A percentile compares a stretch with the other conserved stretches of the same genome.
These are phyloP conservation scores for Typhlichthys subterraneus DNA, from an alignment of 2,797 vertebrate species.

Conservation along the genomic window DNA sequence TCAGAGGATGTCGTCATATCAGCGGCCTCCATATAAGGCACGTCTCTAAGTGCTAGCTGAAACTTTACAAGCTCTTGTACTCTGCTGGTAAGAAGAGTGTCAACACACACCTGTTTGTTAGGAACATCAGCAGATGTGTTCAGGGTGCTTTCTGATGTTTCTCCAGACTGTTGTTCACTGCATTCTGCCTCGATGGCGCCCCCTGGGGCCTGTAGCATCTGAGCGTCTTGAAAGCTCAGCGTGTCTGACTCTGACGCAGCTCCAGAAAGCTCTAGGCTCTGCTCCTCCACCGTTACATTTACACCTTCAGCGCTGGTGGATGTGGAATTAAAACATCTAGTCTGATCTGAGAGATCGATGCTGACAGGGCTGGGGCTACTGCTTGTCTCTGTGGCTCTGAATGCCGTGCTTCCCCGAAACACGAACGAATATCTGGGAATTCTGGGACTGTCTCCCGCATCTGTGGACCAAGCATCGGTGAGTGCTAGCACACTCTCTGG, in stretches of 20 bases:
- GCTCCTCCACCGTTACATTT: slow-evolving; percentile 44
- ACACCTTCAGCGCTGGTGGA: slow-evolving; percentile 45
- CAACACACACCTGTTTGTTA: slow-evolving; percentile 3
- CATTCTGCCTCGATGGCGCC: slow-evolving; percentile 1
- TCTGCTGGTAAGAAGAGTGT: slow-evolving; percentile 14
- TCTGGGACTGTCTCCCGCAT: slow-evolving; percentile 71
- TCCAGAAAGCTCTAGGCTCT: slow-evolving; percentile 24
- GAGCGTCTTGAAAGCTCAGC: slow-evolving; percentile 14
- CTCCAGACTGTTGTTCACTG: slow-evolving; percentile 7
- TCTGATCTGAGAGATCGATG: slow-evolving; percentile 50
- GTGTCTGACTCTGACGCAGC: slow-evolving; percentile 12
- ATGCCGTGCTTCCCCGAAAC: slow-evolving; percentile 32
- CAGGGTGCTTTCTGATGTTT: neutral
- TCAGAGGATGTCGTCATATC: slow-evolving; percentile 18
- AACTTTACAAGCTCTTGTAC: slow-evolving; percentile 19
- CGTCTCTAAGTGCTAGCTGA: slow-evolving; percentile 19
- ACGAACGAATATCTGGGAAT: slow-evolving; percentile 40
- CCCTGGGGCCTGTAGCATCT: neutral
- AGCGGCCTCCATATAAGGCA: slow-evolving; percentile 1
- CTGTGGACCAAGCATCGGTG: slow-evolving; percentile 80
- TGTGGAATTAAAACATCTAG: slow-evolving; percentile 39
- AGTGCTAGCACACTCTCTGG: slow-evolving; percentile 68
- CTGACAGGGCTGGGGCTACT: slow-evolving; percentile 60
- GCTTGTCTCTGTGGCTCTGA: slow-evolving; percentile 49
- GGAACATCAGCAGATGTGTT: slow-evolving; percentile 5